phyloP scores from a whole-genome alignment of 2,797 vertebrate genomes.

The Gadopsis marmoratus region DNA sequence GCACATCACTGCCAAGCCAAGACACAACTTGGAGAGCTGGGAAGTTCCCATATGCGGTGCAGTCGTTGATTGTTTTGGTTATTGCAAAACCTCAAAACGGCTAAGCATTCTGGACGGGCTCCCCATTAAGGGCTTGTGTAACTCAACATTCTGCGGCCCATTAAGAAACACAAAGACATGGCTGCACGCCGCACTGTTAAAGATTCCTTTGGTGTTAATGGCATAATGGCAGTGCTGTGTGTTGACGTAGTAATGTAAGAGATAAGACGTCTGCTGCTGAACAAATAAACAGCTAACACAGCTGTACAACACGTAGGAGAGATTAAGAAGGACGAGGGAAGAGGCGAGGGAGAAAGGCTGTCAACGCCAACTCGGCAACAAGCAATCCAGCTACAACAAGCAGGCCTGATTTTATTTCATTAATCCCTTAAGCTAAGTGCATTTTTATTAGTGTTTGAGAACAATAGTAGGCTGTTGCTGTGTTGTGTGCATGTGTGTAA shows the following conservation, averaged over 20 bases:
- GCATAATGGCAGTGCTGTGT: slow-evolving; percentile 52
- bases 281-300: slow-evolving; percentile 66
- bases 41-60: slow-evolving; percentile 60
- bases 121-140: slow-evolving; percentile 61
- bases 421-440: slow-evolving; percentile 59
- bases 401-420: slow-evolving; percentile 61
- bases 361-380: slow-evolving; percentile 47
- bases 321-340: slow-evolving; percentile 40
- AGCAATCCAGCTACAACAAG: slow-evolving; percentile 58
- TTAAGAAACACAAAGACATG: slow-evolving; percentile 72
- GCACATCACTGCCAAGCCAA: slow-evolving; percentile 59
- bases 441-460: slow-evolving; percentile 65
- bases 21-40: slow-evolving; percentile 48
- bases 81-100: slow-evolving; percentile 65
- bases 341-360: slow-evolving; percentile 32
- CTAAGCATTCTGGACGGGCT: slow-evolving; percentile 58
- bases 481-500: slow-evolving; percentile 23
- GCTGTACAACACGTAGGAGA: slow-evolving; percentile 6
- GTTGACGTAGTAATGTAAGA: slow-evolving; percentile 60
- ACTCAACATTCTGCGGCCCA: slow-evolving; percentile 67
- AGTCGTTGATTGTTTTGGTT: slow-evolving; percentile 69
- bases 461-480: slow-evolving; percentile 61
- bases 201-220: slow-evolving; percentile 60
- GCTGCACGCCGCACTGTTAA: slow-evolving; percentile 44
- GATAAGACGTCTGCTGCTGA: slow-evolving; percentile 67